Percentiles rank a stretch among this genome's conserved stretches.
Conservation (phyloP, 2,113 vertebrate genomes). For the Amphiprion ocellaris region DNA sequence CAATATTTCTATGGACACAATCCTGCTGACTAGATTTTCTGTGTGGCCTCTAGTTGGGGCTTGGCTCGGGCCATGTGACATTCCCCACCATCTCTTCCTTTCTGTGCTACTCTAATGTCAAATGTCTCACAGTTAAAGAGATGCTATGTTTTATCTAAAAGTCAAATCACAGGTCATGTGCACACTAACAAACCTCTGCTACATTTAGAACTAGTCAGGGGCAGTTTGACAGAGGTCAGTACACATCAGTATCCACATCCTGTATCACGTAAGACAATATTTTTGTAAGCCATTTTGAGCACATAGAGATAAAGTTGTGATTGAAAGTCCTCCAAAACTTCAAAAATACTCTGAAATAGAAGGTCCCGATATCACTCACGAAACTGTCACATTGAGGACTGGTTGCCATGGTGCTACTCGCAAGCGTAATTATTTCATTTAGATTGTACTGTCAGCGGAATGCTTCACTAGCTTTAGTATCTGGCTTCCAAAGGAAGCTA, state of each 20-base stretch:
- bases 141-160: not conserved
- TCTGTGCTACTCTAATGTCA: not conserved
- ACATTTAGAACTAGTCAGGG: slow-evolving; percentile 10
- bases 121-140: not conserved
- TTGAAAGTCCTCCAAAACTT: not conserved
- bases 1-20: too few species aligned
- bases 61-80: too few species aligned
- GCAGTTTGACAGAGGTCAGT: slow-evolving; percentile 30
- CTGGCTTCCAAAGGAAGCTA: not conserved
- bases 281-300: not conserved
- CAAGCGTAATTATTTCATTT: not conserved
- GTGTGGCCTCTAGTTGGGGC: too few species aligned
- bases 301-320: not conserved
- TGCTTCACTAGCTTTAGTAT: not conserved
- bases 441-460: not conserved
- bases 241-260: slow-evolving; percentile 2
- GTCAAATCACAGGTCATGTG: not conserved
- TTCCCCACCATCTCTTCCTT: not conserved
- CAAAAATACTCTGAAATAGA: not conserved
- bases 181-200: slow-evolving; percentile 10
- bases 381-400: not conserved
- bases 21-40: too few species aligned
- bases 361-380: not conserved
- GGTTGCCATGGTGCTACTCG: not conserved
- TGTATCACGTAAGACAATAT: not conserved